Conservation (phyloP, 2,113 vertebrate genomes). For the Andinoacara biseriatus region DNA sequence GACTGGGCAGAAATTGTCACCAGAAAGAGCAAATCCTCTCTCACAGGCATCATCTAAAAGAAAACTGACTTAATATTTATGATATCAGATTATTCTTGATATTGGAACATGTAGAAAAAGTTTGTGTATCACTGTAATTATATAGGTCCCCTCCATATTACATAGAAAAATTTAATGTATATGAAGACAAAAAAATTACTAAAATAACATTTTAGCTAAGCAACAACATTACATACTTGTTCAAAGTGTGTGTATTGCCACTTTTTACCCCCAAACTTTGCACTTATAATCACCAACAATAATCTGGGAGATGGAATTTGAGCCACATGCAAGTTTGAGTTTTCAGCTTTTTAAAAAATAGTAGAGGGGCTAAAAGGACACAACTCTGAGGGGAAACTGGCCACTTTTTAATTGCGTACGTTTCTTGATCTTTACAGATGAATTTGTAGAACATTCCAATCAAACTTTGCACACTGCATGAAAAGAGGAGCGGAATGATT, state of each 20-base stretch:
- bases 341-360: background rate
- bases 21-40: background rate
- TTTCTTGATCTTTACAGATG: background rate
- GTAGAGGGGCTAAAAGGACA: background rate
- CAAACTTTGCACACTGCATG: background rate
- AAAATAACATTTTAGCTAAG: background rate
- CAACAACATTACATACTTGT: background rate
- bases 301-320: background rate
- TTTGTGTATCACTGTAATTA: background rate
- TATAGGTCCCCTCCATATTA: background rate
- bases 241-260: too few relatives aligned
- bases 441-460: background rate
- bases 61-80: background rate
- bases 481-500: background rate
- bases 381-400: background rate
- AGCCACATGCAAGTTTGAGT: background rate
- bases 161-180: background rate
- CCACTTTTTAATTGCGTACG: background rate
- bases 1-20: background rate
- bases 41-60: background rate
- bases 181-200: background rate
- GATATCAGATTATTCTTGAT: background rate
- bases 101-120: background rate
- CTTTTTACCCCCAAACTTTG: background rate
- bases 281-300: background rate